phyloP scores from a whole-genome alignment of 2,113 vertebrate genomes.

The Sminthopsis crassicaudata region DNA sequence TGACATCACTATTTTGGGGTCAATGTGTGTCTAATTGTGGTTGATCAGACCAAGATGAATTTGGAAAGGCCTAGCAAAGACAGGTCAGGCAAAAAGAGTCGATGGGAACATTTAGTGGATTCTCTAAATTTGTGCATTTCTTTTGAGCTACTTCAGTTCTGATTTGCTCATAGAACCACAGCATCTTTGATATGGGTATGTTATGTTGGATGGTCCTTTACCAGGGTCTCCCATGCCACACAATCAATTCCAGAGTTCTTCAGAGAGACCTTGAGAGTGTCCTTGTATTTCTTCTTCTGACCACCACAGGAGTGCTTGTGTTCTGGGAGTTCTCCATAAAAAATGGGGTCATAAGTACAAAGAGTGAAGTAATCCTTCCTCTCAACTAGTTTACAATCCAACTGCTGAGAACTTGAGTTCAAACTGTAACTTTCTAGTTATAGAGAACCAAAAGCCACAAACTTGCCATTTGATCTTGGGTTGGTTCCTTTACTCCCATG shows the following conservation, averaged over 20 bases:
- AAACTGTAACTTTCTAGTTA: not conserved
- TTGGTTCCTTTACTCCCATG: not conserved
- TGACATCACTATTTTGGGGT: not conserved
- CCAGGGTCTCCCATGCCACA: not conserved
- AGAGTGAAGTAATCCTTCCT: not conserved
- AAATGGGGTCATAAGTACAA: not conserved
- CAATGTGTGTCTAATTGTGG: not conserved
- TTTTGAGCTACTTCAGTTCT: not conserved
- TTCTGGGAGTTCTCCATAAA: not conserved
- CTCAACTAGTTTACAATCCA: not conserved
- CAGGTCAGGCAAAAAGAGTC: not conserved
- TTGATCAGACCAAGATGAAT: not conserved
- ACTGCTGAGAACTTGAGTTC: not conserved
- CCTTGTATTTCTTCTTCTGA: not conserved
- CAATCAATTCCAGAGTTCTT: not conserved
- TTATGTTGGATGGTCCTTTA: not conserved
- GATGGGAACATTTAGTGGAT: not conserved
- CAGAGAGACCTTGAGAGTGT: not conserved
- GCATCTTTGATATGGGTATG: not conserved
- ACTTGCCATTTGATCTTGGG: not conserved
- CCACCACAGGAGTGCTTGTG: not conserved
- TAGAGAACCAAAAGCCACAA: not conserved
- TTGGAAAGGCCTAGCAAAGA: not conserved
- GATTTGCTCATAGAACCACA: not conserved
- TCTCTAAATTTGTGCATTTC: not conserved